Evolutionary conservation across 2,888 invertebrate species (phyloP).

Genomic region (Aporophyla nigra): DNA sequence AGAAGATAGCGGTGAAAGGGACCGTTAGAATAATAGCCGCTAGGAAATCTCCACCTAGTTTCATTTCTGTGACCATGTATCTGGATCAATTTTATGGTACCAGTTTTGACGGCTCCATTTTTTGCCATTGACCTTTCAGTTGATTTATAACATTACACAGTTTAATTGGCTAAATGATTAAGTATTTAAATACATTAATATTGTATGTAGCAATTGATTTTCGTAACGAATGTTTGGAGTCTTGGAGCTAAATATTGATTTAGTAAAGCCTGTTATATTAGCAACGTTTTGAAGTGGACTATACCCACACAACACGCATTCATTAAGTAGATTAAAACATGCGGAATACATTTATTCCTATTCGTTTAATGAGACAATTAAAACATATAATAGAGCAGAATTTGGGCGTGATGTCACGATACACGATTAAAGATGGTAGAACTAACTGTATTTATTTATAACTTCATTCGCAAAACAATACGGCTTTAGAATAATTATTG

Average conservation of each 20-base stretch:
- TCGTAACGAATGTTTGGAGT: conserved; percentile 49
- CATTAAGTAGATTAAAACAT: conserved; percentile 70
- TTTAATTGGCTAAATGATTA: conserved; percentile 67
- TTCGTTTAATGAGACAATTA: conserved; percentile 76
- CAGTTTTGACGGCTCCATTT: conserved; percentile 75
- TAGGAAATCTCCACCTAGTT: conserved; percentile 83
- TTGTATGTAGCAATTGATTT: conserved; percentile 62
- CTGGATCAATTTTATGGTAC: conserved; percentile 76
- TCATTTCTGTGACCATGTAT: conserved; percentile 72
- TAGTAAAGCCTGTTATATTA: conserved; percentile 37
- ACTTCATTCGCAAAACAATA: background rate
- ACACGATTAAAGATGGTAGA: conserved; percentile 38
- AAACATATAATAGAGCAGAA: conserved; percentile 68
- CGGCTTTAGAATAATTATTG: background rate
- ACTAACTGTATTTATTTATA: conserved; percentile 19
- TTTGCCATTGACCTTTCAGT: conserved; percentile 73
- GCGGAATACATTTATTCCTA: conserved; percentile 72
- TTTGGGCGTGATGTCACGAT: conserved; percentile 65
- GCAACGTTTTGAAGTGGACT: conserved; percentile 12
- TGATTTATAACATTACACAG: conserved; percentile 73
- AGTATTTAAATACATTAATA: conserved; percentile 58
- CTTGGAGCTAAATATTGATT: conserved; percentile 51
- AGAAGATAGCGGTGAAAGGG: conserved; percentile 90
- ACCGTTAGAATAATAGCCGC: conserved; percentile 88
- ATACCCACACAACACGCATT: conserved; percentile 32